Evolutionary conservation across 2,113 vertebrate genomes (phyloP).

Genomic region (Neofelis nebulosa): DNA sequence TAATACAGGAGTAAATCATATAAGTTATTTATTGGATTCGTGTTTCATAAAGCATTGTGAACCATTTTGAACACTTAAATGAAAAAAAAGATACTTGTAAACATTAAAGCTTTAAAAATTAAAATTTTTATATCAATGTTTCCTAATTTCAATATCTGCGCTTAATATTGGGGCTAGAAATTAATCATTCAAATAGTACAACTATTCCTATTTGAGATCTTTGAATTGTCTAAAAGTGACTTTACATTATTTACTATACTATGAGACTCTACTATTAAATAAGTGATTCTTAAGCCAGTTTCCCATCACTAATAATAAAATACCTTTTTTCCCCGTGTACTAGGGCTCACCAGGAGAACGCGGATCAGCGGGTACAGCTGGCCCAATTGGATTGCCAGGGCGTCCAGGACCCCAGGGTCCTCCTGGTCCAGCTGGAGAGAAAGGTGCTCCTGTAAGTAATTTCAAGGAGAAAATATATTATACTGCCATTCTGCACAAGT

Average conservation of each 20-base stretch:
- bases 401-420: constrained; percentile 96
- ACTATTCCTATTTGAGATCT: not conserved
- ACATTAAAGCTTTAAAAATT: not conserved
- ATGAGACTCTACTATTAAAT: not conserved
- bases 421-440: constrained; percentile 96
- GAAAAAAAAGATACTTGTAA: not conserved
- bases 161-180: not conserved
- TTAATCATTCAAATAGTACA: not conserved
- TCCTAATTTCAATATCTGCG: not conserved
- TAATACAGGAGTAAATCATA: not conserved
- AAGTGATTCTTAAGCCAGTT: not conserved
- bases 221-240: not conserved
- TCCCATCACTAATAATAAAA: not conserved
- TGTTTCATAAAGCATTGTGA: not conserved
- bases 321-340: not conserved
- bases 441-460: constrained; percentile 95
- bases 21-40: not conserved
- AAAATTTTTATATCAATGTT: not conserved
- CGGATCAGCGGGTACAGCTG: constrained; percentile 93
- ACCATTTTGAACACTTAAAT: not conserved
- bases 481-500: not conserved
- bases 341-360: constrained; percentile 97
- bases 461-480: not conserved
- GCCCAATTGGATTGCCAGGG: constrained; percentile 95
- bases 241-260: not conserved